Evolutionary conservation across 2,888 invertebrate genomes (phyloP).

Genomic region (Drosophila borealis): DNA sequence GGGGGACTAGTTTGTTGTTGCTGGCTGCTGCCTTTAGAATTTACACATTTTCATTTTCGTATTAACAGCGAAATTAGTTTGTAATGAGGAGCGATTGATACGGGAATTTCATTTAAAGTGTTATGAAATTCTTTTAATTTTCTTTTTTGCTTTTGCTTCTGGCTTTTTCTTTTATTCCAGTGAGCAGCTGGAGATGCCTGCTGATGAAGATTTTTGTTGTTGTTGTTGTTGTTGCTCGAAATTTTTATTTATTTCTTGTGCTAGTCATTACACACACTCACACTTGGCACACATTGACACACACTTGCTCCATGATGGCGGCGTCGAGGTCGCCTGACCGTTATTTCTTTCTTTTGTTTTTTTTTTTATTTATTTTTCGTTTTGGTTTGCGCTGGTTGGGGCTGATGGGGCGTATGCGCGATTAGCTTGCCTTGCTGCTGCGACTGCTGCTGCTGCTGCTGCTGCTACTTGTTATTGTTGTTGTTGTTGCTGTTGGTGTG

Average conservation of each 20-base stretch:
- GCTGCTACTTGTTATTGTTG: constrained; percentile 17
- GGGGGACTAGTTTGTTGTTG: constrained; percentile 18
- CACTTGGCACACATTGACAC: constrained; percentile 1
- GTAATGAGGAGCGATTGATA: constrained; percentile 29
- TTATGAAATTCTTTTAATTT: constrained; percentile 25
- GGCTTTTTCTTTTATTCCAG: constrained; percentile 19
- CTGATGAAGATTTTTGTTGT: constrained; percentile 9
- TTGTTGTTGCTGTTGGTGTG: constrained; percentile 24
- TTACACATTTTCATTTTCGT: constrained; percentile 50
- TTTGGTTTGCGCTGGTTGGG: constrained; percentile 25
- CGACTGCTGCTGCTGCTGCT: constrained; percentile 27
- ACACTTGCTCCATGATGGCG: constrained; percentile 22
- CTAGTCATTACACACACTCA: constrained; percentile 66
- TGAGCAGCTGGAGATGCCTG: constrained; percentile 70
- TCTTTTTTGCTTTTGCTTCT: constrained; percentile 23
- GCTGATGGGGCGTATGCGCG: constrained; percentile 68
- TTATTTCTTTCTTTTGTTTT: constrained; percentile 35
- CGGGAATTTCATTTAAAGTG: constrained; percentile 20
- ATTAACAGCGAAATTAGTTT: constrained; percentile 56
- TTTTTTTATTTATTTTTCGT: constrained; percentile 23
- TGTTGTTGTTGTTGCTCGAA: constrained; percentile 37
- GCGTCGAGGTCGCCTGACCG: constrained; percentile 54
- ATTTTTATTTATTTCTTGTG: constrained; percentile 73
- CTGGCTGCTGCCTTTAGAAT: constrained; percentile 41
- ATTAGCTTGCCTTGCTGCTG: constrained; percentile 42